Evolutionary conservation across 2,113 vertebrate species (phyloP).

Genomic region (Lathamus discolor): DNA sequence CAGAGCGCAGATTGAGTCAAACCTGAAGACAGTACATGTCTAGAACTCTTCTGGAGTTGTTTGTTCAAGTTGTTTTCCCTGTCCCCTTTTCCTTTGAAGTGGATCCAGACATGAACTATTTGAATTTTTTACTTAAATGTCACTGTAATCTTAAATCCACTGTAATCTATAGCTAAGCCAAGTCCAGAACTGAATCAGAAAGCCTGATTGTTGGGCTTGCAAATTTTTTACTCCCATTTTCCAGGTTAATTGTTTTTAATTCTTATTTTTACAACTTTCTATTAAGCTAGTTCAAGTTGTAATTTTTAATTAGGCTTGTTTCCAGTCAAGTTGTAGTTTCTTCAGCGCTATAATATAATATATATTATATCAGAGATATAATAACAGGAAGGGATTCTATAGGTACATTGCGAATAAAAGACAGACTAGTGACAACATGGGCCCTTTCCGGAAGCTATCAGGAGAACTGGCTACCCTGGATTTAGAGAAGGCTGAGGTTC

Average conservation of each 20-base stretch:
- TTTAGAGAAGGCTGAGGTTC: too few species aligned
- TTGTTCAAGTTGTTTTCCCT: neutral
- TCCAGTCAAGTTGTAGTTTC: neutral
- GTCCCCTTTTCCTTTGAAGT: neutral
- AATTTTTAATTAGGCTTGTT: neutral
- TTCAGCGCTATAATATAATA: neutral
- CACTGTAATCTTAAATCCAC: too few species aligned
- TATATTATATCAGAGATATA: too few species aligned
- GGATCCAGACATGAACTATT: neutral
- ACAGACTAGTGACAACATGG: too few species aligned
- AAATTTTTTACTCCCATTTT: neutral
- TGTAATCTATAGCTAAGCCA: neutral
- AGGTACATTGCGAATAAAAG: too few species aligned
- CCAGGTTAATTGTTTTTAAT: neutral
- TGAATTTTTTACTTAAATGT: neutral
- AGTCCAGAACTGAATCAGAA: neutral
- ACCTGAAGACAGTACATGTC: neutral
- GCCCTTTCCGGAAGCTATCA: too few species aligned
- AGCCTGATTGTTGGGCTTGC: neutral
- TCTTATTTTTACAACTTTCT: neutral
- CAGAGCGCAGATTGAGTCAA: neutral
- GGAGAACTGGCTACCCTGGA: too few species aligned
- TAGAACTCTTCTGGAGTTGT: neutral
- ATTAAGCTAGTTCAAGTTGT: neutral
- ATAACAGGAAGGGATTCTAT: too few species aligned